A percentile compares a stretch with the other conserved stretches of the same genome.
Evolutionary conservation across 2,797 vertebrate species (phyloP).

Genomic region (Enteromius anoplus): DNA sequence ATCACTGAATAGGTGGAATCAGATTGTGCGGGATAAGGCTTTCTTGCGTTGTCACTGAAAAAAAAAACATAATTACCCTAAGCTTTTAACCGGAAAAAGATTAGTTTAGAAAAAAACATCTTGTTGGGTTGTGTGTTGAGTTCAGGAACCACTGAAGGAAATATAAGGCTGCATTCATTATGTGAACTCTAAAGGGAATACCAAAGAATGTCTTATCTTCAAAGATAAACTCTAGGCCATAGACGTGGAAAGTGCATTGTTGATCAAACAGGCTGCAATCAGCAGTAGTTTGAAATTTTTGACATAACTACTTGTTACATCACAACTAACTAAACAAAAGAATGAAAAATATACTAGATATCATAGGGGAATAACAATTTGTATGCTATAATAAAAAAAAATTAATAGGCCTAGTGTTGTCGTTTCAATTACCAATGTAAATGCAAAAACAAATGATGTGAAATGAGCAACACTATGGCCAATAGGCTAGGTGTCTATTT

Average conservation of each 20-base stretch:
- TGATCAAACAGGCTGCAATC: background rate
- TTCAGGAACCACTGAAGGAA: background rate
- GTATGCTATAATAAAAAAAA: background rate
- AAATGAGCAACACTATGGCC: background rate
- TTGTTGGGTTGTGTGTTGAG: background rate
- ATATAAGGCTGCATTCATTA: background rate
- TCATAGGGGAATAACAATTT: background rate
- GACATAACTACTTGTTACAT: background rate
- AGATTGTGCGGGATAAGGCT: constrained; percentile 27
- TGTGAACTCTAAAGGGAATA: background rate
- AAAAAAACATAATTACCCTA: constrained; percentile 1
- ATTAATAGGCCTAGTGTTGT: background rate
- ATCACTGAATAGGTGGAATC: constrained; percentile 40
- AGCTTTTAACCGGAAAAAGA: background rate
- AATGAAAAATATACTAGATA: background rate
- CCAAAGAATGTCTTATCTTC: constrained; percentile 9
- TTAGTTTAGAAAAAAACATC: constrained; percentile 1
- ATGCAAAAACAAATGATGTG: background rate
- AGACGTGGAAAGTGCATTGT: constrained; percentile 27
- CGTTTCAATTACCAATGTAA: background rate
- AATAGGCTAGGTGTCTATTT: background rate
- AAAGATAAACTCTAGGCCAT: background rate
- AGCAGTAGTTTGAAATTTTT: background rate
- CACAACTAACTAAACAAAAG: constrained; percentile 1
- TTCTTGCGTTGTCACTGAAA: background rate